A percentile compares a stretch with the other conserved stretches of the same genome.
Evolutionary conservation across 1,140 invertebrate species (phyloP).

Genomic region (Brachionus rotundiformis): DNA sequence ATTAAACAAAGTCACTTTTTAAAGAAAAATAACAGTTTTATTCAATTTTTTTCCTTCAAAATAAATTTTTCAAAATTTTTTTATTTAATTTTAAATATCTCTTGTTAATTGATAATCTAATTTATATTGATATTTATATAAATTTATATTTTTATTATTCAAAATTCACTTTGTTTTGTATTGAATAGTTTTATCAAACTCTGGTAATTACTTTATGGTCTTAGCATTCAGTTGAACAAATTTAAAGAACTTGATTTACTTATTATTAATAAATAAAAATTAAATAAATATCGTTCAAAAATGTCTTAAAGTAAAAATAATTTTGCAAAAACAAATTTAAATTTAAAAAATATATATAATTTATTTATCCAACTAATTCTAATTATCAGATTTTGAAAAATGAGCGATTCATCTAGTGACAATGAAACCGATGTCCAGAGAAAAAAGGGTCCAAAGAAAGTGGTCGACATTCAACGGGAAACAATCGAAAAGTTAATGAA

Average conservation of each 20-base stretch:
- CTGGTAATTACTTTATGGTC: no score
- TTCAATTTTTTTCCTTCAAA: neutral
- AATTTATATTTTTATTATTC: neutral
- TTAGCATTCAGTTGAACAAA: no score
- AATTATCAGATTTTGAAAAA: neutral
- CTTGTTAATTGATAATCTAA: no score
- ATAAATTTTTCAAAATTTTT: neutral
- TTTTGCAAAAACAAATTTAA: neutral
- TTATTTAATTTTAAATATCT: no score
- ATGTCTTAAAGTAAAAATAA: neutral
- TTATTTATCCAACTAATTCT: neutral
- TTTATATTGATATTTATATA: neutral
- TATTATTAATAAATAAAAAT: no score
- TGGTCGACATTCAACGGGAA: constrained; percentile 17
- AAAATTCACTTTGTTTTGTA: no score
- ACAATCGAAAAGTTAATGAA: constrained; percentile 45
- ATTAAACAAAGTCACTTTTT: no score
- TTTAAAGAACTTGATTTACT: no score
- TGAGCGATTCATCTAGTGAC: constrained; percentile 28
- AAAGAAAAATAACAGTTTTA: no score
- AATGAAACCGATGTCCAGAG: neutral
- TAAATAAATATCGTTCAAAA: no score
- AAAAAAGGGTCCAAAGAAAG: constrained; percentile 14
- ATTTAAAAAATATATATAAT: neutral
- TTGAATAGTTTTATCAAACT: no score